A percentile compares a stretch with the other conserved stretches of the same genome.
These are phyloP conservation scores for Uria lomvia DNA, from an alignment of 2,113 vertebrate species.

Conservation along the genomic window DNA sequence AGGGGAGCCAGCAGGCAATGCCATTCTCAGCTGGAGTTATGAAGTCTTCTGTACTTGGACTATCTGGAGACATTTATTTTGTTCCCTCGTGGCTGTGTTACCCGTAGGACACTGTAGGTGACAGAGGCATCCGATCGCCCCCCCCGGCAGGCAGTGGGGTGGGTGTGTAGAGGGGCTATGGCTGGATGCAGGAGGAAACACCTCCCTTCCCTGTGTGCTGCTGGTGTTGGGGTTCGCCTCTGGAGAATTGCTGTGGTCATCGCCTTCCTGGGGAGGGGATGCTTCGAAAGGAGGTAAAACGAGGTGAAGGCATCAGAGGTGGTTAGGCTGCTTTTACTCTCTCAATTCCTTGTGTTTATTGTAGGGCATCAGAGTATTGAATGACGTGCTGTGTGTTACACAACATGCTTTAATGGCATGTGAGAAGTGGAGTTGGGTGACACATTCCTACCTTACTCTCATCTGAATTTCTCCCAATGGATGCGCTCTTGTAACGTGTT, in stretches of 20 bases:
- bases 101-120: not conserved
- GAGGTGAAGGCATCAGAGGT: not conserved
- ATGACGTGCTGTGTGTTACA: not conserved
- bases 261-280: not conserved
- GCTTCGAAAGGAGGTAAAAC: accelerated
- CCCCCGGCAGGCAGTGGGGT: accelerated
- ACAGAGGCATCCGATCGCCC: accelerated
- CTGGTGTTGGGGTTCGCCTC: not conserved
- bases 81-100: not conserved
- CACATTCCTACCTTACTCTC: not conserved
- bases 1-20: too few relatives aligned
- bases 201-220: accelerated
- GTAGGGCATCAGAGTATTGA: not conserved
- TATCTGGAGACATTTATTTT: not conserved
- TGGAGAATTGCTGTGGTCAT: not conserved
- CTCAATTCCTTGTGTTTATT: not conserved
- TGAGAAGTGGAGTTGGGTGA: not conserved
- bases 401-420: not conserved
- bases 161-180: accelerated
- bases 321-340: not conserved
- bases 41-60: not conserved
- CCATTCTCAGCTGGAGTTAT: not conserved
- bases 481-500: accelerated
- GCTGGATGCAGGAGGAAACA: not conserved
- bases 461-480: not conserved